A percentile compares a stretch with the other conserved stretches of the same genome.
Conservation (phyloP, 30 jellyfish, hydroid and myxozoan genomes). For the Hydractinia symbiolongicarpus region DNA sequence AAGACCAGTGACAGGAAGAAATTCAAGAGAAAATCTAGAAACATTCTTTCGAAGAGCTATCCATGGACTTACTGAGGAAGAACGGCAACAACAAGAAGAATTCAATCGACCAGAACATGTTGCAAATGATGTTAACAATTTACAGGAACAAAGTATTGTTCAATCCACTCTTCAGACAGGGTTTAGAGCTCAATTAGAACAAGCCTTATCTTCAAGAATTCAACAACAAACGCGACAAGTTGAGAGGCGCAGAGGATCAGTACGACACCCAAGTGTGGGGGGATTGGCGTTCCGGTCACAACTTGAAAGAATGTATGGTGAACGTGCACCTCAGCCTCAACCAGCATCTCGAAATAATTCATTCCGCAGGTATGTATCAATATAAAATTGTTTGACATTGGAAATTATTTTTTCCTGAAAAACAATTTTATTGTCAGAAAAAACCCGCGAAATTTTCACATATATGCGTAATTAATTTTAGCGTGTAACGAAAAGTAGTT, state of each 20-base stretch:
- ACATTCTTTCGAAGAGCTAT: constrained; percentile 52
- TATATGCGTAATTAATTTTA: too few relatives aligned
- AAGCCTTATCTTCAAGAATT: constrained; percentile 19
- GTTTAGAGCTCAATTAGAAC: constrained; percentile 43
- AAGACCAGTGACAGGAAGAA: constrained; percentile 73
- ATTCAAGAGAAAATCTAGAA: constrained; percentile 57
- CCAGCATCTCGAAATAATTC: not conserved
- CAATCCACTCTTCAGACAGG: constrained; percentile 66
- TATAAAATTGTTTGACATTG: too few relatives aligned
- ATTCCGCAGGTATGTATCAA: too few relatives aligned
- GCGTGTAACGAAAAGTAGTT: too few relatives aligned
- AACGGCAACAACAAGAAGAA: constrained; percentile 10
- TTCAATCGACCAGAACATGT: constrained; percentile 38
- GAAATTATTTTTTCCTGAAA: too few relatives aligned
- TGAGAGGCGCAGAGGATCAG: not conserved
- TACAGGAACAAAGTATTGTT: constrained; percentile 66
- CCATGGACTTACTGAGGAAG: constrained; percentile 37
- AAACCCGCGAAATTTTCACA: too few relatives aligned
- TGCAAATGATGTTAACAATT: constrained; percentile 60
- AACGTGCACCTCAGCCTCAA: not conserved
- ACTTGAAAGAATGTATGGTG: constrained; percentile 9
- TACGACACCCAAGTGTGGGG: not conserved
- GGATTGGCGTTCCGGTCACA: constrained; percentile 9
- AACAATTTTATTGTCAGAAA: too few relatives aligned
- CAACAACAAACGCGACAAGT: not conserved